phyloP scores from a whole-genome alignment of 2,797 vertebrate genomes.

The Enteromius fasciolatus region DNA sequence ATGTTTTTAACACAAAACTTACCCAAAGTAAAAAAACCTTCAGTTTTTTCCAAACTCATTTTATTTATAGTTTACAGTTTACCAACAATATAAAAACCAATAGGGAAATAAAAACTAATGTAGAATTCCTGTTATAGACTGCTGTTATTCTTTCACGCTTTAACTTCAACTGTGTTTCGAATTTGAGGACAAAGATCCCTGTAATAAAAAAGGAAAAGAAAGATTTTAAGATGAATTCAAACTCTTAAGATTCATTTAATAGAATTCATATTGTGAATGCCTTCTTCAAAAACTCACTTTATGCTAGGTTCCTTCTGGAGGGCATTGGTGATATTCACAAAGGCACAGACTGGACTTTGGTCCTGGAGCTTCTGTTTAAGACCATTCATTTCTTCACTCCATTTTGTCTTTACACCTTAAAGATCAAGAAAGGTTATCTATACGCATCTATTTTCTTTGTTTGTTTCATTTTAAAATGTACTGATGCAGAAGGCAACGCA shows the following conservation, averaged over 20 bases:
- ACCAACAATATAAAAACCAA: not conserved
- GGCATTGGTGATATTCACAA: not conserved
- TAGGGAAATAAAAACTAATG: no score
- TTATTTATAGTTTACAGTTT: not conserved
- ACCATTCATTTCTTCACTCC: not conserved
- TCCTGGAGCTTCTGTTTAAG: not conserved
- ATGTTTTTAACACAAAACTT: constrained; percentile 6
- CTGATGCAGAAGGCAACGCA: not conserved
- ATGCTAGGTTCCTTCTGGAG: not conserved
- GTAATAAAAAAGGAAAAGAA: not conserved
- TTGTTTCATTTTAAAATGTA: no score
- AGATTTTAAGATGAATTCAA: not conserved
- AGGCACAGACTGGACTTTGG: not conserved
- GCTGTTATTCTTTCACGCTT: not conserved
- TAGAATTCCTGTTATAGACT: not conserved
- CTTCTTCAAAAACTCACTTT: constrained; percentile 8
- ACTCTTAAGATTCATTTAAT: not conserved
- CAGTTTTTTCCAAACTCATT: not conserved
- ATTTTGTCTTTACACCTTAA: constrained; percentile 3
- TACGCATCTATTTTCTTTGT: not conserved
- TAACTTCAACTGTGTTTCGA: no score
- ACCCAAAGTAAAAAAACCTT: not conserved
- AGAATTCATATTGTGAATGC: not conserved
- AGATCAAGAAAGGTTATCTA: not conserved
- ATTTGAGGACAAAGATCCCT: constrained; percentile 21